Conservation (phyloP, 2,797 vertebrate genomes). For the Gallirallus australis region DNA sequence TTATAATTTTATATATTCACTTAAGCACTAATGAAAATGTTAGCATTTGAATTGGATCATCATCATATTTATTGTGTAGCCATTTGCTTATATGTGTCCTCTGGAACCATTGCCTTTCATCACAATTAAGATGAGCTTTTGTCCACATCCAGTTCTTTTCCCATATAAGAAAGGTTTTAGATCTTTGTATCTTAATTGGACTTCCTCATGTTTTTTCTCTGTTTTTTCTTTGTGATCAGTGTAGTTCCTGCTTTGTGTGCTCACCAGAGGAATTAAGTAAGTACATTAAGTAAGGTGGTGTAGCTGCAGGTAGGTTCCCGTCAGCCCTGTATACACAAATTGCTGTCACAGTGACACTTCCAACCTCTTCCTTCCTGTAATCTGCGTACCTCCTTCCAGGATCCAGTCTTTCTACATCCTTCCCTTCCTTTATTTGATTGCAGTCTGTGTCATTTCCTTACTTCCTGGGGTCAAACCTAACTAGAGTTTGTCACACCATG, state of each 20-base stretch:
- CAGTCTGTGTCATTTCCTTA: background rate
- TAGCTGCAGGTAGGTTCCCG: background rate
- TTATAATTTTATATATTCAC: background rate
- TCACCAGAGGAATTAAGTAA: constrained; percentile 12
- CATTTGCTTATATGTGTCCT: background rate
- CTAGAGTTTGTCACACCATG: background rate
- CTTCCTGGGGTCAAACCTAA: background rate
- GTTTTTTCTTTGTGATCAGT: background rate
- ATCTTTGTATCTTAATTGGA: background rate
- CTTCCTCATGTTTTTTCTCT: background rate
- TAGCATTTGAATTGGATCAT: background rate
- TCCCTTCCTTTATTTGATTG: background rate
- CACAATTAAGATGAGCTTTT: background rate
- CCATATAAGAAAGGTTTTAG: background rate
- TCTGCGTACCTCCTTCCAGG: background rate
- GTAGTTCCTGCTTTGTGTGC: background rate
- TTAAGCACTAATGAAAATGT: background rate
- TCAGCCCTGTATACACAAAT: background rate
- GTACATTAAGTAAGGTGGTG: background rate
- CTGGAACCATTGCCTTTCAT: background rate
- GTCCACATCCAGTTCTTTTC: background rate
- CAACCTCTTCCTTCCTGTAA: constrained; percentile 1
- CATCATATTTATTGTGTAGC: background rate
- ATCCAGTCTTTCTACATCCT: constrained; percentile 13
- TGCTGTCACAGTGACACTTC: background rate